Base-by-base conservation (phyloP, 2,797 vertebrate species). In the Antennarius maculatus region DNA sequence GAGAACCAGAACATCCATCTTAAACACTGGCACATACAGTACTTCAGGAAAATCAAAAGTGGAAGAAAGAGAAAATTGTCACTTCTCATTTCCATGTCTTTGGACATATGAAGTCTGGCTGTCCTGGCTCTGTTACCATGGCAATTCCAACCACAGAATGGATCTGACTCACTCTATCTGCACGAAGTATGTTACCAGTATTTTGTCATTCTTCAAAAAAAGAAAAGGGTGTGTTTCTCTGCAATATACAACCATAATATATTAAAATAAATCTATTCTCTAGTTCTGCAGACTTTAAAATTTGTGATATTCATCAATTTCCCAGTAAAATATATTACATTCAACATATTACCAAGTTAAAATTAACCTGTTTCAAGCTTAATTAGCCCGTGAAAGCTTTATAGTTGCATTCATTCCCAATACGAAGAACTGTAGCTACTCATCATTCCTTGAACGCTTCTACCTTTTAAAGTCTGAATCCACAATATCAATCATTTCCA, bases 161-260 rank as follows among this genome's bases (percentile, higher is more conserved):
- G 37, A 76, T 72, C 75, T 13, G 57, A 68, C 62, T 77, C 69
- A 71, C 66, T 70, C 71, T 82, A 84, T 71, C 83, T 82, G 83
- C 64, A 67, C 78, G 55, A 52, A 71, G 66, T 79, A 77, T 66
- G 62, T 59, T 78, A 56, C 45, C 50, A 71, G 64, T 76, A 80
- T 58, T 66, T 71, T 67, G 60, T 53, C 3, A 23, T 18, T 50
- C 53, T 60, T 48, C 61, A 84, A 79, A 86, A 87, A 84, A 69
- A 70, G 23, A 62, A 61, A 13, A 42, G 41, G 50, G 47, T 55
- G 31, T 62, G 43, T 61, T 12, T 6, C 23, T 42, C 13, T 46
- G n/a, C 23, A 14, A 16, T 5, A n/a, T 10, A 47, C 46, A 43
- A 41, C 28, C 48, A 29, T 17, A 17, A 48, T 31, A 69, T 56